Evolutionary conservation across 2,797 vertebrate genomes (phyloP).

Genomic region (Falco biarmicus): DNA sequence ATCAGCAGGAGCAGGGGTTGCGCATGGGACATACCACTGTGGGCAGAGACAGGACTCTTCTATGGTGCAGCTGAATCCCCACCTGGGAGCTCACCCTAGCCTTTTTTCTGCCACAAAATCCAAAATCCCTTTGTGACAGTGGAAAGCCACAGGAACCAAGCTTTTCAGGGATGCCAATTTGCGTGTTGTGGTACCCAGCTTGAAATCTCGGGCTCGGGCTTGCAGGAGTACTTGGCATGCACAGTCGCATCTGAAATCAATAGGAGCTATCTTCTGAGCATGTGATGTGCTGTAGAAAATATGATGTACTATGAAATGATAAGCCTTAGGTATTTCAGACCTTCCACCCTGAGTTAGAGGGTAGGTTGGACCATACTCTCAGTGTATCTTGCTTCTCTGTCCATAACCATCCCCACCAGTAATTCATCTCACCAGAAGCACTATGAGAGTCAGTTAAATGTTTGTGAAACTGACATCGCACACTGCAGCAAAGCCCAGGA

Average conservation of each 20-base stretch:
- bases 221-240: not conserved
- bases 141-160: not conserved
- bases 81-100: not conserved
- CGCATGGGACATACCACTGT: accelerated
- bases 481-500: not conserved
- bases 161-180: not conserved
- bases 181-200: not conserved
- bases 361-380: not conserved
- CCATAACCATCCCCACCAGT: not conserved
- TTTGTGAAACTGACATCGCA: not conserved
- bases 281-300: conserved; percentile 26
- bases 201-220: not conserved
- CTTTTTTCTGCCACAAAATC: not conserved
- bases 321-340: conserved; percentile 33
- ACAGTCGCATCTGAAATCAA: conserved; percentile 20
- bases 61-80: accelerated
- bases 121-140: not conserved
- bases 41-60: not conserved
- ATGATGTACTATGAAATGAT: not conserved
- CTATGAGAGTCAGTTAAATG: not conserved
- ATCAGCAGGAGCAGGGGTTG: not conserved
- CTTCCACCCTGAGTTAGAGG: conserved; percentile 15
- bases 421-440: conserved; percentile 8
- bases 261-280: conserved; percentile 29
- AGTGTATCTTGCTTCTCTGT: not conserved